Conservation (phyloP, 2,113 vertebrate genomes). For the Puffinus mauretanicus region DNA sequence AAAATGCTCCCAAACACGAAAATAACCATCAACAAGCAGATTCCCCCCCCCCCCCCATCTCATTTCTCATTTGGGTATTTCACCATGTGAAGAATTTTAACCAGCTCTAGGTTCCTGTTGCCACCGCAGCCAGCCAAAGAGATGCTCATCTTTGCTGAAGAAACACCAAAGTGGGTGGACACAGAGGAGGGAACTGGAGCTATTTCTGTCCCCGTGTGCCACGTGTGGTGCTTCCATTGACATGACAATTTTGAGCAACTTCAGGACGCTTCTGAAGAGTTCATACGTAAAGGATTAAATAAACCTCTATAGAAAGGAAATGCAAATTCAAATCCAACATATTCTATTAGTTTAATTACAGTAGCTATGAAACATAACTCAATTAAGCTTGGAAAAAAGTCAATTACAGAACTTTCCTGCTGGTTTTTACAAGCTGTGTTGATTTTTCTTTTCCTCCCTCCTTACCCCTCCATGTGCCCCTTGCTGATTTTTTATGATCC, state of each 20-base stretch:
- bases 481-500: conserved; percentile 35
- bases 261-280: background rate
- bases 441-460: conserved; percentile 45
- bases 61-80: background rate
- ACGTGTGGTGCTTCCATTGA: background rate
- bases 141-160: background rate
- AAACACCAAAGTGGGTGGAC: background rate
- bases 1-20: background rate
- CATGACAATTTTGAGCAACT: background rate
- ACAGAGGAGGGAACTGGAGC: background rate
- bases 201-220: background rate
- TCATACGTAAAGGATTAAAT: background rate
- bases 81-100: background rate
- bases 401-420: conserved; percentile 58
- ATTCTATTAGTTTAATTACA: conserved; percentile 53
- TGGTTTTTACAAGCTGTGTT: conserved; percentile 37
- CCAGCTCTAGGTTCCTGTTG: background rate
- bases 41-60: background rate
- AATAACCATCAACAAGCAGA: background rate
- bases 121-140: background rate
- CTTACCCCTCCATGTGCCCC: background rate
- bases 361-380: conserved; percentile 52
- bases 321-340: conserved; percentile 17
- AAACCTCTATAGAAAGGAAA: conserved; percentile 25
- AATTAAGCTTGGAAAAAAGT: conserved; percentile 29